Percentiles rank a stretch among this genome's conserved stretches.
phyloP scores from a whole-genome alignment of 1,140 invertebrate genomes.

The Drosophila navojoa region DNA sequence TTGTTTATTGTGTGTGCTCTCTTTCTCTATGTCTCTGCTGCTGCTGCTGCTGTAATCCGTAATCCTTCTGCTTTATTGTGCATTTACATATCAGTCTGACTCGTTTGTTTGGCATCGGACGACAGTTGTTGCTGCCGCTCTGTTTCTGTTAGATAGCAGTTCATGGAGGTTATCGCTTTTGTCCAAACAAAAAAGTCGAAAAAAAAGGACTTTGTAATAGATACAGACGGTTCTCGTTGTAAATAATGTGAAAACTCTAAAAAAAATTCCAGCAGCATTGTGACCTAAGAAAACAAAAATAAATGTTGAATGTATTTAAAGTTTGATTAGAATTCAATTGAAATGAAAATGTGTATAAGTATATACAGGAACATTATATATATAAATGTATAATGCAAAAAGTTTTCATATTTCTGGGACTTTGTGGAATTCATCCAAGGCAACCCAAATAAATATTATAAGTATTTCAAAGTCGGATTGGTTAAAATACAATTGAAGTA shows the following conservation, averaged over 20 bases:
- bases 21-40: background rate
- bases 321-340: background rate
- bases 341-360: too few species aligned
- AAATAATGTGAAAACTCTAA: background rate
- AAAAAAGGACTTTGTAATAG: background rate
- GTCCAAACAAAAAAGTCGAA: background rate
- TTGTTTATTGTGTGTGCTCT: conserved; percentile 38
- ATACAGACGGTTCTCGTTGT: background rate
- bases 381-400: too few species aligned
- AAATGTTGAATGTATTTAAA: background rate
- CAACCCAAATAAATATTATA: too few species aligned
- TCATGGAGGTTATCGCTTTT: conserved; percentile 34
- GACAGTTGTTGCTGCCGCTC: conserved; percentile 15
- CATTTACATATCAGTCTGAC: conserved; percentile 38
- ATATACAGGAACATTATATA: background rate
- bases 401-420: too few species aligned
- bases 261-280: background rate
- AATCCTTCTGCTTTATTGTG: conserved; percentile 50
- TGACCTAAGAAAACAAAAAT: background rate
- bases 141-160: conserved; percentile 11
- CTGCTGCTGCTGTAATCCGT: conserved; percentile 37
- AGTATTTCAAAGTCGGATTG: too few species aligned
- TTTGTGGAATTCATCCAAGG: too few species aligned
- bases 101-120: conserved; percentile 14
- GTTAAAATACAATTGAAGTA: background rate